Evolutionary conservation across 64 coral and sea anemone genomes (phyloP).

Genomic region (Montipora cactus): DNA sequence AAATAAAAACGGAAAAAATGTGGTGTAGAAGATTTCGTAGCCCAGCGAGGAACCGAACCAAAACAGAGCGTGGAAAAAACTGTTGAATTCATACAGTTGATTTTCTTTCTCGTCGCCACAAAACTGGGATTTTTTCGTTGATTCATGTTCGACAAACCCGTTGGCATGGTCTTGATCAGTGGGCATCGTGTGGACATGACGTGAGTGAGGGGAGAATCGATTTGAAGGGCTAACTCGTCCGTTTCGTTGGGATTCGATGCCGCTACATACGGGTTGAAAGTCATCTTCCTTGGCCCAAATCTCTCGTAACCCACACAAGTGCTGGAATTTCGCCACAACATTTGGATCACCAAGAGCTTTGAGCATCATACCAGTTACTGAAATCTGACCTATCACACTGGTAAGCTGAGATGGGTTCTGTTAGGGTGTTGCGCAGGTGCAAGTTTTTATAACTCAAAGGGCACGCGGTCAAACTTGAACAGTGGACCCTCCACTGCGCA

Average conservation of each 20-base stretch:
- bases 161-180: conserved; percentile 39
- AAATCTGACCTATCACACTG: background rate
- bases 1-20: conserved; percentile 92
- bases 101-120: background rate
- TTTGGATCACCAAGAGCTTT: conserved; percentile 85
- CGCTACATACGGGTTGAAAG: background rate
- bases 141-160: conserved; percentile 57
- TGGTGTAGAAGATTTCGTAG: conserved; percentile 92
- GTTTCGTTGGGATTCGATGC: background rate
- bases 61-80: conserved; percentile 81
- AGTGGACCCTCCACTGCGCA: no score
- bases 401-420: background rate
- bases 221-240: background rate
- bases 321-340: conserved; percentile 86
- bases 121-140: background rate
- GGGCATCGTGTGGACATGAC: background rate
- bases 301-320: conserved; percentile 72
- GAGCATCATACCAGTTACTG: conserved; percentile 56
- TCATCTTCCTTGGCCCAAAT: conserved; percentile 15
- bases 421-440: no score
- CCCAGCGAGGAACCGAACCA: conserved; percentile 82
- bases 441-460: no score
- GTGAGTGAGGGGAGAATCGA: background rate
- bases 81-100: conserved; percentile 72
- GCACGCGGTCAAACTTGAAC: no score